Percentiles rank a stretch among this genome's conserved stretches.
Conservation (phyloP, 2,113 vertebrate species). For the Campylorhamphus procurvoides region DNA sequence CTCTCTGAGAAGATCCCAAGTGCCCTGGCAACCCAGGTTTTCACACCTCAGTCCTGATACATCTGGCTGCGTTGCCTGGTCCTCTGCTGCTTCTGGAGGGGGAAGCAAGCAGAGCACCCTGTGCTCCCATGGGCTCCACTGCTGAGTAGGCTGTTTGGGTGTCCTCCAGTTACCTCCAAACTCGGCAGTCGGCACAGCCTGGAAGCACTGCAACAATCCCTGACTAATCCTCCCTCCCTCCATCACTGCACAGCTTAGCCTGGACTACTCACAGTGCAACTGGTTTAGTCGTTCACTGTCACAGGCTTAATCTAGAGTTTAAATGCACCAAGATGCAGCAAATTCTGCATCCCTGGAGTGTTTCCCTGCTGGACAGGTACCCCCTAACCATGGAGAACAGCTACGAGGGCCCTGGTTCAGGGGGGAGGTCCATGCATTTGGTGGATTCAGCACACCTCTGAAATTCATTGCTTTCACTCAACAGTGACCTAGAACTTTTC, state of each 20-base stretch:
- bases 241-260: rapidly evolving
- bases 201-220: not conserved
- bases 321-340: not conserved
- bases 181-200: not conserved
- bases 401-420: not conserved
- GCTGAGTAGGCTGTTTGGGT: not conserved
- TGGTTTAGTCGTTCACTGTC: not conserved
- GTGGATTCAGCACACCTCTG: not conserved
- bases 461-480: not conserved
- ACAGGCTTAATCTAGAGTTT: not conserved
- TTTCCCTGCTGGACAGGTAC: not conserved
- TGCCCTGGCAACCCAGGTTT: not conserved
- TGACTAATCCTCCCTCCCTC: not conserved
- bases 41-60: not conserved
- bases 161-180: not conserved
- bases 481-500: not conserved
- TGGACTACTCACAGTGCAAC: not conserved
- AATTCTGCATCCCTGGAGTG: not conserved
- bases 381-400: not conserved
- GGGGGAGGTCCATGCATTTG: not conserved
- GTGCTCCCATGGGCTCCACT: rapidly evolving
- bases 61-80: not conserved
- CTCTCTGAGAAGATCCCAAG: not conserved
- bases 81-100: not conserved
- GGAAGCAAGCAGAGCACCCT: not conserved